Base-by-base conservation (phyloP, 2,888 invertebrate species). In the Coecobrya sp. region DNA sequence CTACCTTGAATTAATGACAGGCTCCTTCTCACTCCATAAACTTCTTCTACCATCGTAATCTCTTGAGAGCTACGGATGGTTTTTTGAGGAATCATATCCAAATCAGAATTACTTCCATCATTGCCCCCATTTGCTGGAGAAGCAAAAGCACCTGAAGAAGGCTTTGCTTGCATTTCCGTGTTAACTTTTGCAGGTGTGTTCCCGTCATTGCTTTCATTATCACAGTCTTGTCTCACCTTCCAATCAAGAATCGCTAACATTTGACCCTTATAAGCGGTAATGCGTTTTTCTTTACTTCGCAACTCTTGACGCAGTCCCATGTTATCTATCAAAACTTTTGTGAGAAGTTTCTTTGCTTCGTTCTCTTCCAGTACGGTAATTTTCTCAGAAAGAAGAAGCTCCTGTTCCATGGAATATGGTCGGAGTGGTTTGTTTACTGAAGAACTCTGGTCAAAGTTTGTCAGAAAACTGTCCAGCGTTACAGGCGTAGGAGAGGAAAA, bases 231-330 rank as follows among this genome's bases (percentile, higher is more conserved):
- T 22, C 30, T 52, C 8, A 25, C 65, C 19, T 79, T 92, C 92
- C 92, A 92, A 3, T 88, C 88, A 19, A 92, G 1, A 65, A 92
- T 52, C 0, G 92, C 92, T 13, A 92, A 25, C 92, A 88, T 92
- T 92, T 92, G 88, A 19, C 88, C 88, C 49, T 92, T 88, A 55
- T 84, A 92, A 0, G 88, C 65, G 2, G 49, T 25, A 13, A 92
- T 73, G 0, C 85, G 49, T n/a, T 88, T 92, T 10, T 92, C 84
- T 68, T 84, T 84, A 0, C 45, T 62, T 13, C 49, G 42, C 1
- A 92, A 25, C 68, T 92, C 92, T 42, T 92, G 49, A 11, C 92
- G 87, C 27, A 92, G 65, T n/a, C 62, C 88, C 25, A 82, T 25
- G 22, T 92, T 92, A 5, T 92, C 87, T 19, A 87, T 62, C 5